These are phyloP conservation scores for Nothura maculosa DNA, from an alignment of 2,797 vertebrate genomes.

Conservation along the genomic window DNA sequence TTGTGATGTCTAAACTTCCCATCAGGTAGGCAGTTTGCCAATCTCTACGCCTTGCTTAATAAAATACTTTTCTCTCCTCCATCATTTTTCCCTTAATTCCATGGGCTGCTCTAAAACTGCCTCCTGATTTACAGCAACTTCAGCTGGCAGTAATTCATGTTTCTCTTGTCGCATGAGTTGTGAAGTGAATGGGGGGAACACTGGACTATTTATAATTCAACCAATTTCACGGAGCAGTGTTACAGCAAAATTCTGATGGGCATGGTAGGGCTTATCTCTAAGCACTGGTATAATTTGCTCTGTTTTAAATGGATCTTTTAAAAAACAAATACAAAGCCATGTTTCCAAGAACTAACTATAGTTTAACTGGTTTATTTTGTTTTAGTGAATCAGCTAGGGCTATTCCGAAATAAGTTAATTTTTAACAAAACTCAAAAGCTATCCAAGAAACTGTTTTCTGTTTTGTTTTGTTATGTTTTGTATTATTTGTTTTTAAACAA, in stretches of 20 bases:
- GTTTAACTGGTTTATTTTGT: not conserved
- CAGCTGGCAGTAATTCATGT: fast-evolving
- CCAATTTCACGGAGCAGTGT: not conserved
- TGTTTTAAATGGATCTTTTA: not conserved
- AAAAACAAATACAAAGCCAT: not conserved
- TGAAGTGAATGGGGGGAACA: not conserved
- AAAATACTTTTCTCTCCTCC: not conserved
- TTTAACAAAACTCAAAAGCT: not conserved
- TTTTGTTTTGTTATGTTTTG: too few species aligned
- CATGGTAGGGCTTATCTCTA: not conserved
- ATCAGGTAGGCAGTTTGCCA: not conserved
- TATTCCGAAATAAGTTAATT: not conserved
- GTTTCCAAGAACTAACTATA: not conserved
- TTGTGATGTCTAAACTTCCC: not conserved
- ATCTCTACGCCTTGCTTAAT: not conserved
- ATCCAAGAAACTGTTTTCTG: not conserved
- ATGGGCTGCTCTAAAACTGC: not conserved
- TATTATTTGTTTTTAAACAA: not conserved
- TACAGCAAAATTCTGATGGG: not conserved
- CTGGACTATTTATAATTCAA: not conserved
- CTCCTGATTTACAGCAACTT: fast-evolving
- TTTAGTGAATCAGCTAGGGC: not conserved
- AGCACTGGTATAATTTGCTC: not conserved
- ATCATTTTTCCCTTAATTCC: not conserved
- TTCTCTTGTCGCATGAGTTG: not conserved